A percentile compares a stretch with the other conserved stretches of the same genome.
Conservation (phyloP, 2,888 invertebrate genomes). For the Aelia acuminata region DNA sequence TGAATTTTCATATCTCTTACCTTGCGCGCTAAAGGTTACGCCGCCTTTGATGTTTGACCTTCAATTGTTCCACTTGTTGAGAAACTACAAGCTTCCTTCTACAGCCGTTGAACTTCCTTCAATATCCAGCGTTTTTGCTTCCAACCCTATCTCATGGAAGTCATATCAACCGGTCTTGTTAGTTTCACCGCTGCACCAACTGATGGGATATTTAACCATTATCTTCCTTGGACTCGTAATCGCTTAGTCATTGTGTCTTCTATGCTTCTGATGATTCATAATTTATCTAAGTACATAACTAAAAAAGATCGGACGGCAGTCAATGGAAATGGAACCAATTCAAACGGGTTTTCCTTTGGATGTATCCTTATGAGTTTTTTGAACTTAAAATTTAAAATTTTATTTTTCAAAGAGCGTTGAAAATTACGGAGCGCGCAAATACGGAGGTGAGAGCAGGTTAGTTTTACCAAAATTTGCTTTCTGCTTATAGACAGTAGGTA, state of each 20-base stretch:
- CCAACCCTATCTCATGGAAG: neutral
- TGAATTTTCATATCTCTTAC: neutral
- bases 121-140: neutral
- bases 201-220: neutral
- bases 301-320: too few species aligned
- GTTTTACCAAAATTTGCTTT: too few species aligned
- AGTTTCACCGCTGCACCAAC: neutral
- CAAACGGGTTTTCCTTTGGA: too few species aligned
- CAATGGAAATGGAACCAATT: too few species aligned
- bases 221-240: neutral
- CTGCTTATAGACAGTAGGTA: too few species aligned
- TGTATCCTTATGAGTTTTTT: too few species aligned
- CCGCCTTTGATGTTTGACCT: constrained; percentile 7
- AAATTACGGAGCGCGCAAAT: too few species aligned
- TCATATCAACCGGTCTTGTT: neutral
- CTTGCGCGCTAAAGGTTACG: neutral
- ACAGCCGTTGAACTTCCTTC: neutral
- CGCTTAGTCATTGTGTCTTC: too few species aligned
- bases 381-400: too few species aligned
- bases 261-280: neutral
- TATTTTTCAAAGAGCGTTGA: too few species aligned
- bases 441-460: too few species aligned
- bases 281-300: too few species aligned
- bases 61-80: constrained; percentile 16
- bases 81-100: neutral